A percentile compares a stretch with the other conserved stretches of the same genome.
These are phyloP conservation scores for Parnassius orleans DNA, from an alignment of 2,888 invertebrate genomes.

Conservation along the genomic window DNA sequence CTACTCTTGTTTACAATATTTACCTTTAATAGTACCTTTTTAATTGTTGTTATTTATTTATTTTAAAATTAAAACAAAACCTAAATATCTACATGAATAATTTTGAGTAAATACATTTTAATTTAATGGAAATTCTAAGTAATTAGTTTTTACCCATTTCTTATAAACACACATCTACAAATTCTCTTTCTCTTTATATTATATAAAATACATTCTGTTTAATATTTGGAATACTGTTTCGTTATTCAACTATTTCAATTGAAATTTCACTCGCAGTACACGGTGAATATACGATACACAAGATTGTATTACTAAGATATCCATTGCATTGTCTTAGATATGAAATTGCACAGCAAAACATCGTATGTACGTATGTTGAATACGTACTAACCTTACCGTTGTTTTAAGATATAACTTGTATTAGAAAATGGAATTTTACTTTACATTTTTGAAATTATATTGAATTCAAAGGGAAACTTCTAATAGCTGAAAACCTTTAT, in stretches of 20 bases:
- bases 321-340: constrained; percentile 26
- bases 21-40: too few relatives aligned
- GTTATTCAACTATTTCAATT: constrained; percentile 21
- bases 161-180: too few relatives aligned
- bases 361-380: constrained; percentile 10
- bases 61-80: too few relatives aligned
- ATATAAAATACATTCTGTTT: background rate
- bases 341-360: constrained; percentile 26
- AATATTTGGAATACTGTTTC: constrained; percentile 7
- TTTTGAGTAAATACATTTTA: too few relatives aligned
- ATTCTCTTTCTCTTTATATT: background rate
- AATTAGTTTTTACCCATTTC: too few relatives aligned
- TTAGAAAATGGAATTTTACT: background rate
- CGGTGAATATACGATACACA: constrained; percentile 3
- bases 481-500: too few relatives aligned
- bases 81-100: too few relatives aligned
- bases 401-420: constrained; percentile 11
- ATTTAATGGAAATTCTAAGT: too few relatives aligned
- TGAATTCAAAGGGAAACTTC: too few relatives aligned
- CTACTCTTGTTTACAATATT: too few relatives aligned
- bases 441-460: background rate
- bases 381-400: constrained; percentile 7
- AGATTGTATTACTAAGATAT: constrained; percentile 25
- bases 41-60: too few relatives aligned
- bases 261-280: constrained; percentile 11